Percentiles rank a stretch among this genome's conserved stretches.
Evolutionary conservation across 2,888 invertebrate genomes (phyloP).

Genomic region (Aphidius colemani): DNA sequence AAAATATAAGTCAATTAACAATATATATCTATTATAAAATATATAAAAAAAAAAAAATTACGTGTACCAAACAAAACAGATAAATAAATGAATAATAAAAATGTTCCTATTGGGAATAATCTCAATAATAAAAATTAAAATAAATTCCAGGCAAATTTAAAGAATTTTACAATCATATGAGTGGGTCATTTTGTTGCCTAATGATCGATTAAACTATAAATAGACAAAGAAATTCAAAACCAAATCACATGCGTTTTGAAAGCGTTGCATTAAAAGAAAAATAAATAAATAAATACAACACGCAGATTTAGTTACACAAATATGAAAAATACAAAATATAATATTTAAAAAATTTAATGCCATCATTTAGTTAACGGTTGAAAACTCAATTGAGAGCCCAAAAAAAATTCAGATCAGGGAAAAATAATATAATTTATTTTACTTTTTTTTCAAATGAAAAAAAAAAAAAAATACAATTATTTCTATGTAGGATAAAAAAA

Average conservation of each 20-base stretch:
- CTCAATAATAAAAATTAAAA: too few species aligned
- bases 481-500: too few species aligned
- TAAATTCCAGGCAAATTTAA: constrained; percentile 21
- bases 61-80: constrained; percentile 12
- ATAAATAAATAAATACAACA: constrained; percentile 9
- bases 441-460: too few species aligned
- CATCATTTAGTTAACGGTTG: too few species aligned
- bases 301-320: constrained; percentile 16
- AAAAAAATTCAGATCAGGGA: too few species aligned
- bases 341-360: too few species aligned
- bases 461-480: too few species aligned
- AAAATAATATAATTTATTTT: too few species aligned
- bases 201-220: too few species aligned
- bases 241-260: background rate
- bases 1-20: constrained; percentile 28
- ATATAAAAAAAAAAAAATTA: constrained; percentile 8
- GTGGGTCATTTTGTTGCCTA: constrained; percentile 22
- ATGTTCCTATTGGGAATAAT: background rate
- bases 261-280: background rate
- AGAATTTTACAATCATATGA: constrained; percentile 40
- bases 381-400: too few species aligned
- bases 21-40: constrained; percentile 19
- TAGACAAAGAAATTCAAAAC: background rate
- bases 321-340: background rate
- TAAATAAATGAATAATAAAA: background rate